Conservation (phyloP, 2,888 invertebrate species). For the Imbricaverruca yamaguchii region DNA sequence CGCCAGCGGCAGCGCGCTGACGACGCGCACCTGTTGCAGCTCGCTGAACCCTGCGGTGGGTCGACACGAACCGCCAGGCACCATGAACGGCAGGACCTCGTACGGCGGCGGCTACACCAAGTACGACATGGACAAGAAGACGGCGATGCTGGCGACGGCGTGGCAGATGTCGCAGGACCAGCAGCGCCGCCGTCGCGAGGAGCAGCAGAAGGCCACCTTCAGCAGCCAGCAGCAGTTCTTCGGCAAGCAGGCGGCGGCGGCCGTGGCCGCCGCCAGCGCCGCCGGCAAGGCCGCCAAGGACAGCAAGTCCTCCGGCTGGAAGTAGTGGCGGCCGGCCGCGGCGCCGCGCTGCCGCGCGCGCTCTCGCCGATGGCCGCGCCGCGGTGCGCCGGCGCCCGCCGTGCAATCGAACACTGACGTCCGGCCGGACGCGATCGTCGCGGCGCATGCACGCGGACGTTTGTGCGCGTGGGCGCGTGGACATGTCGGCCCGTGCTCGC, state of each 20-base stretch:
- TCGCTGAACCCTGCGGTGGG: not conserved
- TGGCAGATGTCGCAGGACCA: constrained; percentile 21
- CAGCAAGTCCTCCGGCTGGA: constrained; percentile 8
- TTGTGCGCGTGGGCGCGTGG: not conserved
- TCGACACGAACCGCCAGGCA: not conserved
- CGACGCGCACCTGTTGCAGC: not conserved
- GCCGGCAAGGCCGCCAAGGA: constrained; percentile 1
- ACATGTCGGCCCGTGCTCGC: not conserved
- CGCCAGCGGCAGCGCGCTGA: no score
- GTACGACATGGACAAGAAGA: constrained; percentile 19
- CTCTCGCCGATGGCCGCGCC: no score
- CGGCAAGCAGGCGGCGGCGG: constrained; percentile 8
- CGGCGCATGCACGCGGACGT: no score
- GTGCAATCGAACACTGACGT: no score
- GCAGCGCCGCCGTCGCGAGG: not conserved
- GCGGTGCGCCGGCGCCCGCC: no score
- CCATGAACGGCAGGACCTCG: not conserved
- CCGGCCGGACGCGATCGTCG: no score
- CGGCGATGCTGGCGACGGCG: constrained; percentile 19
- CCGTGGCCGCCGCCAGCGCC: not conserved
- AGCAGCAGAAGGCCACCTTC: constrained; percentile 6
- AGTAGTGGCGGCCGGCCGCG: not conserved
- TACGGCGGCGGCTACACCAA: not conserved
- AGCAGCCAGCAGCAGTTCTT: constrained; percentile 20
- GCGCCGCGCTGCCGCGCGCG: no score